Conservation (phyloP, 2,888 invertebrate species). For the Drosophila pseudotakahashii region DNA sequence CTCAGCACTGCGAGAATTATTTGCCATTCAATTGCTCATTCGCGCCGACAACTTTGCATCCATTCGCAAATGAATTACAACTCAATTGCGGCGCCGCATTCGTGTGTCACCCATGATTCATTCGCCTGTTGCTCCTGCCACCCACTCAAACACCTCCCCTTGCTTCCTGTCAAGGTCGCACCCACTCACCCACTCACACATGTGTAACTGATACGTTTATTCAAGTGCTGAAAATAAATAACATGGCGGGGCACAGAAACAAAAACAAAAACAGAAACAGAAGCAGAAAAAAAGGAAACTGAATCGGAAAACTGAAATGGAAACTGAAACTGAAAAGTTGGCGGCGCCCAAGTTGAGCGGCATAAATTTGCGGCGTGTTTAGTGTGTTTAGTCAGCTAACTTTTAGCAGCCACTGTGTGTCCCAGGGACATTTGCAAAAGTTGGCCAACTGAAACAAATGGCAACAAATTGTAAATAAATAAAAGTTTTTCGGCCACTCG, state of each 20-base stretch:
- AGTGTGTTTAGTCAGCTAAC: slow-evolving; percentile 38
- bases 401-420: slow-evolving; percentile 36
- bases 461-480: slow-evolving; percentile 59
- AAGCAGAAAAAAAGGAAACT: slow-evolving; percentile 17
- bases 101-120: slow-evolving; percentile 48
- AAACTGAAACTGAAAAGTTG: slow-evolving; percentile 37
- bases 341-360: slow-evolving; percentile 26
- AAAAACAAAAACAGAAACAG: too few species aligned
- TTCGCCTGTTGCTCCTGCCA: slow-evolving; percentile 40
- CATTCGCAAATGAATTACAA: slow-evolving; percentile 37
- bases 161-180: slow-evolving; percentile 4
- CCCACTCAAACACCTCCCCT: neutral
- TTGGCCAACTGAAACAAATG: slow-evolving; percentile 38
- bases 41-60: slow-evolving; percentile 18
- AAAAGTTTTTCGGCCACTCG: slow-evolving; percentile 41
- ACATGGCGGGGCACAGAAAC: neutral
- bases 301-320: slow-evolving; percentile 1
- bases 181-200: neutral
- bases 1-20: too few species aligned
- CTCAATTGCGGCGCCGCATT: slow-evolving; percentile 38
- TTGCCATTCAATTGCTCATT: slow-evolving; percentile 34
- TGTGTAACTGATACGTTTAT: slow-evolving; percentile 36
- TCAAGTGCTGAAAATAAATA: slow-evolving; percentile 39
- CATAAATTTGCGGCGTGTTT: slow-evolving; percentile 34
- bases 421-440: slow-evolving; percentile 31